phyloP scores from a whole-genome alignment of 1,140 invertebrate genomes.

The Phortica variegata region DNA sequence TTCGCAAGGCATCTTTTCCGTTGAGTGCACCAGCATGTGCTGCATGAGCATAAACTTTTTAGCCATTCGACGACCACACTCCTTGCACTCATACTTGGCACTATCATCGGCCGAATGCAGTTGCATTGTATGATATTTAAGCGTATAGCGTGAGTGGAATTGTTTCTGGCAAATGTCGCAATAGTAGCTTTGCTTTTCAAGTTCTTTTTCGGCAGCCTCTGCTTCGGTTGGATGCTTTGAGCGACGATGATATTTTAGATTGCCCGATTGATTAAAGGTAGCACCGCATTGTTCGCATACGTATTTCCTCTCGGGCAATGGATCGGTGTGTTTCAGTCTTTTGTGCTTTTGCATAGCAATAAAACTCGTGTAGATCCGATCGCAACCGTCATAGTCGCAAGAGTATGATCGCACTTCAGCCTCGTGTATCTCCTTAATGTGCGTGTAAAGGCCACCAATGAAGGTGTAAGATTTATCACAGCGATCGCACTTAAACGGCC shows the following conservation, averaged over 20 bases:
- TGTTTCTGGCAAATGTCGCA: slow-evolving; percentile 41
- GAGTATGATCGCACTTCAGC: slow-evolving; percentile 28
- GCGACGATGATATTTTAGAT: slow-evolving; percentile 40
- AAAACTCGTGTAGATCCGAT: slow-evolving; percentile 39
- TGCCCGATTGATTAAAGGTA: slow-evolving; percentile 45
- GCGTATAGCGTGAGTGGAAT: slow-evolving; percentile 47
- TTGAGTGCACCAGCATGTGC: slow-evolving; percentile 50
- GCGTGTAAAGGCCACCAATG: slow-evolving; percentile 49
- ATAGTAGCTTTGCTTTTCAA: slow-evolving; percentile 21
- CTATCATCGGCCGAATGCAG: slow-evolving; percentile 26
- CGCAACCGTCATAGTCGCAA: slow-evolving; percentile 36
- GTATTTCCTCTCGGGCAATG: slow-evolving; percentile 17
- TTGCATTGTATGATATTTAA: slow-evolving; percentile 45
- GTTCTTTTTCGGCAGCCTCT: slow-evolving; percentile 27
- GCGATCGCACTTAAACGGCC: slow-evolving; percentile 43
- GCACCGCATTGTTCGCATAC: slow-evolving; percentile 48
- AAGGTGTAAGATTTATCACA: slow-evolving; percentile 48
- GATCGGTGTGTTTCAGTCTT: slow-evolving; percentile 33
- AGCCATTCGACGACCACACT: slow-evolving; percentile 46
- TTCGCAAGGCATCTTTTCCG: slow-evolving; percentile 45
- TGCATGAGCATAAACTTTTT: slow-evolving; percentile 50
- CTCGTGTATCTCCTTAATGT: slow-evolving; percentile 44
- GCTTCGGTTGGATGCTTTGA: slow-evolving; percentile 48
- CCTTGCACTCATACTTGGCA: slow-evolving; percentile 35
- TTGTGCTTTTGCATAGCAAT: slow-evolving; percentile 48